A percentile compares a stretch with the other conserved stretches of the same genome.
These are phyloP conservation scores for Zaprionus vittiger DNA, from an alignment of 1,140 invertebrate species.

Conservation along the genomic window DNA sequence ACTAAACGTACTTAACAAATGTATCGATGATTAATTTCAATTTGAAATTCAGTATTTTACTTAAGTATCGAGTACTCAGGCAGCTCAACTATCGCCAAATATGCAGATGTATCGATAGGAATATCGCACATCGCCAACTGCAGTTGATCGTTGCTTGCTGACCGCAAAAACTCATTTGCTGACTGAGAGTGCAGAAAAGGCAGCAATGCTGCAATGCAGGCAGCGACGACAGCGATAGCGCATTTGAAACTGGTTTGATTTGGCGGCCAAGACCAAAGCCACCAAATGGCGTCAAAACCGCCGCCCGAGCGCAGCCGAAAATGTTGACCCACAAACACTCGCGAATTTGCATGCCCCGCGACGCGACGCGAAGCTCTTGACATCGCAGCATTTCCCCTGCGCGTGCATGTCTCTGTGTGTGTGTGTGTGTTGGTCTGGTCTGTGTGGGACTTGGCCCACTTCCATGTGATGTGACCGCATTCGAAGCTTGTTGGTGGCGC, in stretches of 20 bases:
- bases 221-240: constrained; percentile 2
- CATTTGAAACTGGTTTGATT: constrained; percentile 67
- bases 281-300: constrained; percentile 37
- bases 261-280: constrained; percentile 53
- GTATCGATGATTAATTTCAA: not conserved
- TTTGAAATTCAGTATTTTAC: not conserved
- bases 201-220: not conserved
- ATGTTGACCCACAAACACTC: constrained; percentile 69
- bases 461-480: constrained; percentile 65
- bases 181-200: constrained; percentile 15
- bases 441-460: constrained; percentile 64
- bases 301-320: constrained; percentile 45
- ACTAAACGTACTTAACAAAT: not conserved
- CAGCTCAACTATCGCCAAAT: not conserved
- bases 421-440: constrained; percentile 23
- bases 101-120: constrained; percentile 9
- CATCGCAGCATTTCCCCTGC: constrained; percentile 38
- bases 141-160: constrained; percentile 6
- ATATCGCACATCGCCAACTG: constrained; percentile 10
- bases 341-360: constrained; percentile 64
- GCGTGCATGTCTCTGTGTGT: constrained; percentile 36
- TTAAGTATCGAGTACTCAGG: not conserved
- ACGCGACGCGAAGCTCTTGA: constrained; percentile 23
- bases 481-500: constrained; percentile 39
- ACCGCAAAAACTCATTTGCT: constrained; percentile 56